Base-by-base conservation (phyloP, 1,140 invertebrate species). In the Aphis craccivora region DNA sequence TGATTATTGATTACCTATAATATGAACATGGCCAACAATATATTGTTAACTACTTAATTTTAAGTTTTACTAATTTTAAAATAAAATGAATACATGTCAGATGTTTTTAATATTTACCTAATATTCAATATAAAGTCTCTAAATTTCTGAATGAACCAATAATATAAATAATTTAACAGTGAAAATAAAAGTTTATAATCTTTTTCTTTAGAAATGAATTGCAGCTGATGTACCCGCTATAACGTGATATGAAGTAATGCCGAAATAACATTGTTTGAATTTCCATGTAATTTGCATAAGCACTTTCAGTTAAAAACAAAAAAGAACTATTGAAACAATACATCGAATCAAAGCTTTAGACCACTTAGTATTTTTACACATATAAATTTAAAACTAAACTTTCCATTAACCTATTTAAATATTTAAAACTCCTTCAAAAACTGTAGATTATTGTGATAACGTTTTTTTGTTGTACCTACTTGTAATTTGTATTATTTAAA, bases 281-380 rank as follows among this genome's bases (percentile, higher is more conserved):
- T 53, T 37, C 35, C 51, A 18, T 89, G 9, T 48, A 23, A 89
- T 89, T 89, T 89, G 51, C 88, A 89, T 89, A 55, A 53, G 88
- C 9, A 89, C 51, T 55, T 53, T 37, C 43, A 53, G 25, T 35
- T 25, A 51, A 51, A 18, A n/a, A 51, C 14, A n/a, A 88, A 53
- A 89, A 53, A 89, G 35, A 53, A 55, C 55, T 40, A 89, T 89
- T 55, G 35, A 55, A 37, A 11, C 48, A 55, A 55, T 89, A 6
- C 20, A 40, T 89, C 51, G 22, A 89, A 89, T 55, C 51, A 89
- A 55, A 89, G 48, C 48, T 89, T 53, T 22, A 55, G 35, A 35
- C 87, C 87, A 53, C 87, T 53, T 89, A 35, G n/a, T 89, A 35
- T 48, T 87, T 87, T 35, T 86, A 23, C 37, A 48, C n/a, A 87